Percentiles rank a stretch among this genome's conserved stretches.
Conservation (phyloP, 64 coral and sea anemone genomes). For the Montipora sp. region DNA sequence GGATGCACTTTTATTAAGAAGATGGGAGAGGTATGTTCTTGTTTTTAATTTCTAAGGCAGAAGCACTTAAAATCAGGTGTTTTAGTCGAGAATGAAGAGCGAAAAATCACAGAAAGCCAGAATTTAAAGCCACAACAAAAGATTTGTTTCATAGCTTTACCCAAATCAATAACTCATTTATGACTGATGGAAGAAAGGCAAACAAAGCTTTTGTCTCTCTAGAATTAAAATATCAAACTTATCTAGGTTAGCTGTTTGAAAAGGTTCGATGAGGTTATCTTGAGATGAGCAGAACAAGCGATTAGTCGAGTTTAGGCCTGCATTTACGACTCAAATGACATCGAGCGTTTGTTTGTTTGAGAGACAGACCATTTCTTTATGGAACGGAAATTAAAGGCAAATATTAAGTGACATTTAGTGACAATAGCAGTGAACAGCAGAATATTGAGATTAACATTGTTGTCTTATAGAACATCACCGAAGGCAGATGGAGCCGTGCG, state of each 20-base stretch:
- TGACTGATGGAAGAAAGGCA: not conserved
- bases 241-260: not conserved
- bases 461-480: not conserved
- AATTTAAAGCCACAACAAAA: not conserved
- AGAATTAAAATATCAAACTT: not conserved
- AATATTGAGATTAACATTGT: slow-evolving; percentile 29
- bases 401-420: slow-evolving; percentile 17
- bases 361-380: slow-evolving; percentile 42
- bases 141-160: not conserved
- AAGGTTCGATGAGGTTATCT: not conserved
- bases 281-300: not conserved
- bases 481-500: not conserved
- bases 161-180: not conserved
- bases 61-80: not conserved
- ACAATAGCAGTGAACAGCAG: slow-evolving; percentile 10
- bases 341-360: slow-evolving; percentile 19
- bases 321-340: not conserved
- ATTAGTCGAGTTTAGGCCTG: slow-evolving; percentile 11
- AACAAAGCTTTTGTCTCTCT: not conserved
- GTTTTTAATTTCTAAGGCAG: not conserved
- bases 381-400: slow-evolving; percentile 25
- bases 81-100: not conserved
- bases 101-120: slow-evolving; percentile 25
- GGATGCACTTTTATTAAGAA: no score
- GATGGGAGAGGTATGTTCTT: not conserved